These are phyloP conservation scores for Labia minor DNA, from an alignment of 2,888 invertebrate genomes.

Conservation along the genomic window DNA sequence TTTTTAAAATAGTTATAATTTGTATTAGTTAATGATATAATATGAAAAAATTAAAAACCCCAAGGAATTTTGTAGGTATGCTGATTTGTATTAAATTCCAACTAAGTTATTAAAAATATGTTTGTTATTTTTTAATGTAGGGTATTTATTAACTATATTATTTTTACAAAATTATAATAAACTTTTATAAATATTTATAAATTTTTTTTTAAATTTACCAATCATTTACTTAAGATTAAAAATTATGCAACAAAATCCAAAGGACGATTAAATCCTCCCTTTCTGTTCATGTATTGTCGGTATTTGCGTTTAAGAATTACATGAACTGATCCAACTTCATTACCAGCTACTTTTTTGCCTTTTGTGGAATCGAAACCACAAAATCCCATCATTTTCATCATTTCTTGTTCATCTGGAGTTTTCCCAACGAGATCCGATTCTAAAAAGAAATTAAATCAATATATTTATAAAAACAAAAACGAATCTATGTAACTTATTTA, in stretches of 20 bases:
- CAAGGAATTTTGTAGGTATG: conserved; percentile 14
- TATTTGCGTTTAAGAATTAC: conserved; percentile 93
- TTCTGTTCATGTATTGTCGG: conserved; percentile 98
- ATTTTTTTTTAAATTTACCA: conserved; percentile 21
- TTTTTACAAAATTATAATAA: conserved; percentile 36
- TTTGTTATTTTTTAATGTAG: conserved; percentile 32
- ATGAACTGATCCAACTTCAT: conserved; percentile 89
- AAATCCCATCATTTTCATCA: conserved; percentile 96
- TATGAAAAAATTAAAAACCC: conserved; percentile 14
- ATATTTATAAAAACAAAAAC: neutral
- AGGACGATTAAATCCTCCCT: conserved; percentile 97
- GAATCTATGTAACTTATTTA: neutral
- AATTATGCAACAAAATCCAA: conserved; percentile 85
- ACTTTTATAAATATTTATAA: conserved; percentile 34
- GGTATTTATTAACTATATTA: conserved; percentile 33
- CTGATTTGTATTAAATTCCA: conserved; percentile 16
- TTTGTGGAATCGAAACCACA: conserved; percentile 92
- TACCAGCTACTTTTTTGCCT: conserved; percentile 88
- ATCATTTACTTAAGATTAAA: neutral
- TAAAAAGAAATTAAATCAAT: conserved; percentile 32
- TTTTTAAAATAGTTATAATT: neutral
- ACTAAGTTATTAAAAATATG: conserved; percentile 24
- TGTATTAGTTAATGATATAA: too few species aligned
- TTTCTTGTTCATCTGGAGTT: conserved; percentile 81
- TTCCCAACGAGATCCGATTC: conserved; percentile 85